Base-by-base conservation (phyloP, 2,888 invertebrate genomes). In the Sarcophaga caerulescens region DNA sequence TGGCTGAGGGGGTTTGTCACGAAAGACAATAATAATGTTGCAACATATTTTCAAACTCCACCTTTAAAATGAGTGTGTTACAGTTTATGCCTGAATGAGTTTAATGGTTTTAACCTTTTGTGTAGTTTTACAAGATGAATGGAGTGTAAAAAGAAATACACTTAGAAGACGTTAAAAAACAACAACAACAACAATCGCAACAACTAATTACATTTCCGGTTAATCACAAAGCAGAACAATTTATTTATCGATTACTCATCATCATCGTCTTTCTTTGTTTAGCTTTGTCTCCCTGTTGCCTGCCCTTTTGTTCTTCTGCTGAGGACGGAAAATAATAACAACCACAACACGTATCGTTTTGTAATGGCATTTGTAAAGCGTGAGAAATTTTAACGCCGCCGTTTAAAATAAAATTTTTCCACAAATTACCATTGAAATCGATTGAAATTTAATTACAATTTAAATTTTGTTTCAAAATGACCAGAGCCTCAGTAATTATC, bases 161-260 rank as follows among this genome's bases (percentile, higher is more conserved):
- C 12, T 52, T 52, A 52, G 52, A 52, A 60, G 19, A 60, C 60
- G 3, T 60, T 60, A 60, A 14, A 52, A 14, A 12, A 47, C 1
- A 14, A 14, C 11, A 14, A 52, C 60, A 19, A 35, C 8, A 71
- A 59, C 35, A 44, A 52, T 14, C 2, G 17, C 17, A 62, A 65
- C 14, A 71, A 74, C 70, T 86, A 83, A 86, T 86, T 86, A 47
- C 77, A 77, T 86, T 86, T 86, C 85, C 85, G 80, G 12, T 74
- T 81, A 84, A 86, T 81, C 70, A 75, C 80, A 86, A 74, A 81
- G 77, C 83, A 66, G 60, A 78, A 77, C 65, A 73, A 44, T 60
- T 74, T 66, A 75, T 62, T 83, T 79, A 77, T 74, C 73, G 70
- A 83, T 77, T 75, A 77, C 52, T 82, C 75, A 82, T 78, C 74